phyloP scores from a whole-genome alignment of 2,797 vertebrate species.

The Onychomys leucogaster region DNA sequence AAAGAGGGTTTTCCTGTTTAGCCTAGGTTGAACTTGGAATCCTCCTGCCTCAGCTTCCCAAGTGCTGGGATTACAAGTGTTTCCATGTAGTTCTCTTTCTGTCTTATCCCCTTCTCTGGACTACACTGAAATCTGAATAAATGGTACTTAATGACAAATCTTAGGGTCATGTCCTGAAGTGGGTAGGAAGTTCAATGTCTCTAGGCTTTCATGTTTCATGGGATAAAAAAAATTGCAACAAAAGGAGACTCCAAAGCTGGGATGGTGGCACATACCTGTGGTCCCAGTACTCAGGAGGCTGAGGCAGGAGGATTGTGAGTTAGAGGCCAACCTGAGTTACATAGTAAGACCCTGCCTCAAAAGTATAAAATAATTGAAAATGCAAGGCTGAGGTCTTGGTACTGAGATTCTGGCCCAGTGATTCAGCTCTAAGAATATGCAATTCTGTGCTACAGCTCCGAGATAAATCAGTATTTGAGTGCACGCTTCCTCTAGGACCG shows the following conservation, averaged over 20 bases:
- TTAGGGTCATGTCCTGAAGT: not conserved
- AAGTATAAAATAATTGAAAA: not conserved
- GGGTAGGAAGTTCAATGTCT: constrained; percentile 12
- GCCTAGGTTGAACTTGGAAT: not conserved
- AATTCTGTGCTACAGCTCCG: constrained; percentile 5
- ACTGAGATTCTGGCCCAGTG: not conserved
- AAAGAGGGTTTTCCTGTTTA: not conserved
- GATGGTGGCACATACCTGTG: not conserved
- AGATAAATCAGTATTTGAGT: constrained; percentile 24
- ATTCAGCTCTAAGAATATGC: constrained; percentile 10
- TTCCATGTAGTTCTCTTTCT: not conserved
- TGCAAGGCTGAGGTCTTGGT: not conserved
- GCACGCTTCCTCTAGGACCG: not conserved
- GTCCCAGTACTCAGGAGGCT: not conserved
- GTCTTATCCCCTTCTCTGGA: not conserved
- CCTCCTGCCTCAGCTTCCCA: not conserved
- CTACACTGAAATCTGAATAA: not conserved
- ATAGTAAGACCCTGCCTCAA: not conserved
- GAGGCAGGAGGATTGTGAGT: not conserved
- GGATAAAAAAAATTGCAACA: constrained; percentile 14
- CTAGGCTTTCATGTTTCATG: constrained; percentile 47
- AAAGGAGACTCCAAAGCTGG: not conserved
- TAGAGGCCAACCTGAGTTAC: not conserved
- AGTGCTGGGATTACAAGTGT: not conserved
- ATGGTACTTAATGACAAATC: not conserved